These are phyloP conservation scores for Margarornis squamiger DNA, from an alignment of 2,797 vertebrate genomes.

Conservation along the genomic window DNA sequence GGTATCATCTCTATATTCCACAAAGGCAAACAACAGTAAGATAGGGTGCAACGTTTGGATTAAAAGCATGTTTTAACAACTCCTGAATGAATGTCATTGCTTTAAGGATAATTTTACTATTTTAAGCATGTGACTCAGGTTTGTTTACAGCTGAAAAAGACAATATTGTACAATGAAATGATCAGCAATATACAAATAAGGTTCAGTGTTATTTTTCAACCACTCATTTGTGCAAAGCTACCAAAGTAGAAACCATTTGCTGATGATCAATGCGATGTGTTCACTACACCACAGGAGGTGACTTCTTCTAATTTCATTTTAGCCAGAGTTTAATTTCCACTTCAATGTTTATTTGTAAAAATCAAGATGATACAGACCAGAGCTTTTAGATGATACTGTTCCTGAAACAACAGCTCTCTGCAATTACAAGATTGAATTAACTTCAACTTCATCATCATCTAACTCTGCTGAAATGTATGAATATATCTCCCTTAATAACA, in stretches of 20 bases:
- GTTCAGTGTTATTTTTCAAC: neutral
- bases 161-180: neutral
- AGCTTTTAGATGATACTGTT: neutral
- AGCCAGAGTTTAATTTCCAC: slow-evolving; percentile 5
- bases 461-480: neutral
- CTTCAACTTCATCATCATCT: neutral
- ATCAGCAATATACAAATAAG: neutral
- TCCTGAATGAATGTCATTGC: neutral
- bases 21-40: neutral
- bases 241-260: neutral
- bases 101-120: neutral
- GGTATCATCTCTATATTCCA: neutral
- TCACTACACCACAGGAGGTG: neutral
- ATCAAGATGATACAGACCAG: slow-evolving; percentile 18
- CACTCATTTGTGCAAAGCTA: neutral
- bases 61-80: neutral
- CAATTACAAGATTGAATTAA: slow-evolving; percentile 35
- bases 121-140: neutral
- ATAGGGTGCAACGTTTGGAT: neutral
- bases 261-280: neutral
- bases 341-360: slow-evolving; percentile 51
- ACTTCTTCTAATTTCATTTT: slow-evolving; percentile 19
- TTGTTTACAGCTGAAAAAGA: neutral
- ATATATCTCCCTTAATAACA: neutral
- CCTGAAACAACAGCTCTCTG: slow-evolving; percentile 28